Evolutionary conservation across 2,797 vertebrate genomes (phyloP).

Genomic region (Acanthurus lineatus): DNA sequence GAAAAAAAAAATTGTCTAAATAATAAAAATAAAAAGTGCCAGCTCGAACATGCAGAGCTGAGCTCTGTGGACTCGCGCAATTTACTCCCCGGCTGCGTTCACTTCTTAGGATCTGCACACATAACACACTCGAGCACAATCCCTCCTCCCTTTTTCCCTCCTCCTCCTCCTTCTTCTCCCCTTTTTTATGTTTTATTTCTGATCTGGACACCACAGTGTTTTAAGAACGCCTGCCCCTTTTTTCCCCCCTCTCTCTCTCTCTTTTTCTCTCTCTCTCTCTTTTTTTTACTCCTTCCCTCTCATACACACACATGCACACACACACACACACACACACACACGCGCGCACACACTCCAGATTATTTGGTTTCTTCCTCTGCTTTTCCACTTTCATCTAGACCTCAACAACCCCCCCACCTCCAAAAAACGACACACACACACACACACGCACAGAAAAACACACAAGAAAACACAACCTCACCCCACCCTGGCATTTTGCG

Average conservation of each 20-base stretch:
- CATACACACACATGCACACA: neutral
- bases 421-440: conserved; percentile 11
- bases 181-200: conserved; percentile 83
- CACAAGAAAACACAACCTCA: conserved; percentile 34
- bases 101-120: conserved; percentile 79
- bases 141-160: conserved; percentile 68
- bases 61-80: conserved; percentile 78
- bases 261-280: neutral
- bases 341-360: conserved; percentile 40
- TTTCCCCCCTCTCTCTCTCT: neutral
- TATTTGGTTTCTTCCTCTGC: conserved; percentile 71
- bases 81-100: conserved; percentile 75
- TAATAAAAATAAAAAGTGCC: conserved; percentile 65
- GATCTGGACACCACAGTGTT: conserved; percentile 81
- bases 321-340: conserved; percentile 17
- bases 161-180: conserved; percentile 61
- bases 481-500: conserved; percentile 61
- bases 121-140: conserved; percentile 67
- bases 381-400: conserved; percentile 71
- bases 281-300: neutral
- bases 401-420: conserved; percentile 22
- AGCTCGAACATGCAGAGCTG: conserved; percentile 73
- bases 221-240: conserved; percentile 76
- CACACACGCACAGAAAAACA: conserved; percentile 12
- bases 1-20: conserved; percentile 45